phyloP scores from a whole-genome alignment of 2,113 vertebrate species.

The Salminus brasiliensis region DNA sequence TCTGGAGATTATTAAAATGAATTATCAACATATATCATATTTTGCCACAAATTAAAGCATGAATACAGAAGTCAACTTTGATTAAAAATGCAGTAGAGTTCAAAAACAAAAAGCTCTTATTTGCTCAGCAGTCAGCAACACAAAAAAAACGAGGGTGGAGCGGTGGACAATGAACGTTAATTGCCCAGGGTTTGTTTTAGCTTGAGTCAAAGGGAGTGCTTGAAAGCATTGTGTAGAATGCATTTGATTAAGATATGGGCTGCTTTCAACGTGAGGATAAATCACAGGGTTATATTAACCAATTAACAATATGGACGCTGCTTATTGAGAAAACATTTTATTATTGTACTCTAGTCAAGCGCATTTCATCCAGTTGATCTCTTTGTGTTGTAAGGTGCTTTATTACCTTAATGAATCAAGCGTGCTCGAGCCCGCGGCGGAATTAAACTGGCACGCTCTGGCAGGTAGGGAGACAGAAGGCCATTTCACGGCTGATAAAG shows the following conservation, averaged over 20 bases:
- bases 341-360: slow-evolving; percentile 19
- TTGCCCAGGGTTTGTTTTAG: neutral
- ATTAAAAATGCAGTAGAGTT: too few relatives aligned
- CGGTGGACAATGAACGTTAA: neutral
- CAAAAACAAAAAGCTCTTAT: neutral
- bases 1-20: slow-evolving; percentile 4
- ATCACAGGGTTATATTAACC: neutral
- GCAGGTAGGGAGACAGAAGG: slow-evolving; percentile 56
- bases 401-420: slow-evolving; percentile 57
- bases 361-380: slow-evolving; percentile 34
- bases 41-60: neutral
- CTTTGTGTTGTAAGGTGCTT: slow-evolving; percentile 23
- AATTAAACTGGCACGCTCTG: slow-evolving; percentile 53
- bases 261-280: neutral
- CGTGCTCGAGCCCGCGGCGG: slow-evolving; percentile 33
- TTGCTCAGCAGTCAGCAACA: neutral
- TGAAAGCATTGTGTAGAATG: neutral
- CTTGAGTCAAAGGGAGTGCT: neutral
- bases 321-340: neutral
- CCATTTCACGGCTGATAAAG: slow-evolving; percentile 59
- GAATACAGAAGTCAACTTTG: too few relatives aligned
- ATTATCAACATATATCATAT: neutral
- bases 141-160: neutral
- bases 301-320: neutral
- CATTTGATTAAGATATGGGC: slow-evolving; percentile 1